Evolutionary conservation across 2,113 vertebrate species (phyloP).

Genomic region (Setophaga coronata): DNA sequence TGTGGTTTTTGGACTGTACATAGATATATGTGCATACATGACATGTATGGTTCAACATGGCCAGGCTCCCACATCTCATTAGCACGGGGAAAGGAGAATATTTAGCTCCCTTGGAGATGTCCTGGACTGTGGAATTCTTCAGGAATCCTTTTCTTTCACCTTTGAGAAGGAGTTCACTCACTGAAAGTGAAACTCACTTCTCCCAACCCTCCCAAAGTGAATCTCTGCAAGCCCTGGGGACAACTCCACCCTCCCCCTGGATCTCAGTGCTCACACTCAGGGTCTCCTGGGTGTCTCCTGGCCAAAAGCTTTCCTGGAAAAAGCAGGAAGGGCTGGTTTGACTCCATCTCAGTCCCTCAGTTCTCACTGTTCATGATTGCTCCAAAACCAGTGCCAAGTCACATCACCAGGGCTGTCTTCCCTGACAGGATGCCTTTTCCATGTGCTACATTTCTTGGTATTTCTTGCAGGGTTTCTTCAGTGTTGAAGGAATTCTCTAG

Average conservation of each 20-base stretch:
- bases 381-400: background rate
- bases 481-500: background rate
- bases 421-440: background rate
- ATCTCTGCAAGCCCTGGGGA: background rate
- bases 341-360: background rate
- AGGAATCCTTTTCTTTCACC: accelerated
- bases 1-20: background rate
- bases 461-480: background rate
- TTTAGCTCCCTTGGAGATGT: background rate
- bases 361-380: background rate
- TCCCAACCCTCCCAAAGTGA: background rate
- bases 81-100: background rate
- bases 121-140: background rate
- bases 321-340: background rate
- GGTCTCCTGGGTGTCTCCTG: background rate
- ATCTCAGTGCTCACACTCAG: background rate
- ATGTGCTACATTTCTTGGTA: accelerated
- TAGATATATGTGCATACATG: background rate
- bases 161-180: background rate
- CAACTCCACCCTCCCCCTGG: background rate
- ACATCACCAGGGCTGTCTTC: background rate
- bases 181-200: background rate
- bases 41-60: background rate
- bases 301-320: background rate
- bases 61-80: background rate